Base-by-base conservation (phyloP, 1,140 invertebrate species). In the Brachionus plicatilis region DNA sequence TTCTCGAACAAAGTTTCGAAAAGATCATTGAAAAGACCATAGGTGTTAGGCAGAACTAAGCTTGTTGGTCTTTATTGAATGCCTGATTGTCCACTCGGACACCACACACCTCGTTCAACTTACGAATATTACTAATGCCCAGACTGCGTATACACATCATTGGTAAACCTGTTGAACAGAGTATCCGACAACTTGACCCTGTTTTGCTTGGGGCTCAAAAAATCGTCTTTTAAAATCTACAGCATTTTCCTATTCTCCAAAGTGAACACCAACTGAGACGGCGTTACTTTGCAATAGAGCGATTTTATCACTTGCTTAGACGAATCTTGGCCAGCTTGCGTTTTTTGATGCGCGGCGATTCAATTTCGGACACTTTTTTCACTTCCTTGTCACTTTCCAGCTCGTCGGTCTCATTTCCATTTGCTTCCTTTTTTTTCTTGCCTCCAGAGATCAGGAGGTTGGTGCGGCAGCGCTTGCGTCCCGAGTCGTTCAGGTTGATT, bases 41-140 rank as follows among this genome's bases (percentile, higher is more conserved):
- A 84, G 17, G 80, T 85, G 66, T 72, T 17, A 85, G 83, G 0
- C 24, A 83, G 27, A 43, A 45, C 68, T 70, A 41, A 24, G 75
- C 45, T 1, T 53, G n/a, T 29, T 37, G 76, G 47, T 84, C 41
- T 70, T 78, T 43, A 53, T 85, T 76, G 8, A 91, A 88, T 8
- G 91, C 91, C 85, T 90, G 88, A 85, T 91, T 91, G 68, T 91
- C 91, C 87, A 91, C 90, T 85, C 87, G 87, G 27, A 88, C 87
- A 8, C 91, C 91, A 78, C 91, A 85, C 37, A 87, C 87, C 7
- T 89, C 86, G 37, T 87, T 88, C 33, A 91, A 86, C 33, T 85
- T 60, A 29, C 88, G 82, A 1, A 91, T 86, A 68, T 86, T 86
- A 50, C 86, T 86, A 29, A 72, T 72, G 14, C 88, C 90, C 43